Evolutionary conservation across 2,888 invertebrate species (phyloP).

Genomic region (Ceraclea dissimilis): DNA sequence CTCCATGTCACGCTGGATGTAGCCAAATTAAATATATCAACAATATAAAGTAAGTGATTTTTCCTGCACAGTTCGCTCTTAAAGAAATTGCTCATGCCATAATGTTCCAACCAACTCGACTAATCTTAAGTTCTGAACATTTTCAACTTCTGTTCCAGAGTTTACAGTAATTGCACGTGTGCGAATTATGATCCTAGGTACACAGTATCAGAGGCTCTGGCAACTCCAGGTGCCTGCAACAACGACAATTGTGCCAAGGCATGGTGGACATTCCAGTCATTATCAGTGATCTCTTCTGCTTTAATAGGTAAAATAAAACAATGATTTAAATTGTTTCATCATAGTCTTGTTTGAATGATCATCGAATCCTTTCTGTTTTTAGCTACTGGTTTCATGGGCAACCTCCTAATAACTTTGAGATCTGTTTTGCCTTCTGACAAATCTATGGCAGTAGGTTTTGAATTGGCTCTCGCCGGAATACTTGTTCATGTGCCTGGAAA

Average conservation of each 20-base stretch:
- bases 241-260: conserved; percentile 40
- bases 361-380: not conserved
- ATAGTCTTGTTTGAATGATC: no score
- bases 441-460: conserved; percentile 51
- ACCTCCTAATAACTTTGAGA: conserved; percentile 47
- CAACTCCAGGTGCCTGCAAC: conserved; percentile 50
- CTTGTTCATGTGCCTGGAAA: conserved; percentile 57
- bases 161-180: conserved; percentile 49
- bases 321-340: no score
- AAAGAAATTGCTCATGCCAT: not conserved
- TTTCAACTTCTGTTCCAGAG: conserved; percentile 29
- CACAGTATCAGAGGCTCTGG: conserved; percentile 27
- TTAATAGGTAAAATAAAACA: conserved; percentile 28
- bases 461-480: conserved; percentile 46
- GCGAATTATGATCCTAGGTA: conserved; percentile 28
- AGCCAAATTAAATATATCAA: conserved; percentile 36
- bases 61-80: not conserved
- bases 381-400: conserved; percentile 38
- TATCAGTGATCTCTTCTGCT: conserved; percentile 36
- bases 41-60: conserved; percentile 31
- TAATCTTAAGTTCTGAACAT: no score
- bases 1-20: conserved; percentile 70
- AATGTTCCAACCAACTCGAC: not conserved
- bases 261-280: conserved; percentile 43
- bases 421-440: conserved; percentile 54